phyloP scores from a whole-genome alignment of 2,888 invertebrate species.

The Idaea dimidiata region DNA sequence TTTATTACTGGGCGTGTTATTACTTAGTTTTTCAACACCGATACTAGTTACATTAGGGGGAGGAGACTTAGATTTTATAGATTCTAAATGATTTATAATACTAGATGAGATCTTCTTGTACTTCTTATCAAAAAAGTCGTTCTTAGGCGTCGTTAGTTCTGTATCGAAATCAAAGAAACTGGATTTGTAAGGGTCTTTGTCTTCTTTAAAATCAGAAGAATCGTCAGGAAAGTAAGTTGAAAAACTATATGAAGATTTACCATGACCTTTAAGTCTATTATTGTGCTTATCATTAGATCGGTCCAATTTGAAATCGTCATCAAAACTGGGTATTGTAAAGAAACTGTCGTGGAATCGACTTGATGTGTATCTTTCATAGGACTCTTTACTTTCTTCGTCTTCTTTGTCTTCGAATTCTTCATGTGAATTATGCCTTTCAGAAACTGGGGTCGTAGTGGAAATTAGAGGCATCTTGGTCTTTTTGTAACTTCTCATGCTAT shows the following conservation, averaged over 20 bases:
- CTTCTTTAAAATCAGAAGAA: conserved; percentile 48
- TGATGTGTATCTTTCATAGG: conserved; percentile 71
- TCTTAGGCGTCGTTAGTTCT: conserved; percentile 78
- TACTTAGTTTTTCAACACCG: conserved; percentile 65
- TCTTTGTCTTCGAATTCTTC: conserved; percentile 55
- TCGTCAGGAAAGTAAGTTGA: conserved; percentile 59
- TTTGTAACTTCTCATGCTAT: conserved; percentile 63
- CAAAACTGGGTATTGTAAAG: conserved; percentile 70
- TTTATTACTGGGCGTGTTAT: conserved; percentile 71
- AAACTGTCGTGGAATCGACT: conserved; percentile 77
- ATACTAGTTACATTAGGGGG: conserved; percentile 53
- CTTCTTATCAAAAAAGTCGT: conserved; percentile 77
- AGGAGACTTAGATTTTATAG: conserved; percentile 52
- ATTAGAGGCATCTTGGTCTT: conserved; percentile 59
- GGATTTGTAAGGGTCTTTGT: conserved; percentile 56
- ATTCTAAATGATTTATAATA: conserved; percentile 73
- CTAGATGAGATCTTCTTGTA: conserved; percentile 75
- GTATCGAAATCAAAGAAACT: conserved; percentile 63
- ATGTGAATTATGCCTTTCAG: conserved; percentile 36
- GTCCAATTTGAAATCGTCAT: conserved; percentile 47
- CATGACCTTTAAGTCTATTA: conserved; percentile 55
- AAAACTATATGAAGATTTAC: conserved; percentile 55
- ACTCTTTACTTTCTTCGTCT: conserved; percentile 54
- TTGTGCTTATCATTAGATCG: conserved; percentile 46
- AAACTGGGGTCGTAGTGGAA: conserved; percentile 44